Conservation (phyloP, 2,888 invertebrate genomes). For the Pandemis heparana region DNA sequence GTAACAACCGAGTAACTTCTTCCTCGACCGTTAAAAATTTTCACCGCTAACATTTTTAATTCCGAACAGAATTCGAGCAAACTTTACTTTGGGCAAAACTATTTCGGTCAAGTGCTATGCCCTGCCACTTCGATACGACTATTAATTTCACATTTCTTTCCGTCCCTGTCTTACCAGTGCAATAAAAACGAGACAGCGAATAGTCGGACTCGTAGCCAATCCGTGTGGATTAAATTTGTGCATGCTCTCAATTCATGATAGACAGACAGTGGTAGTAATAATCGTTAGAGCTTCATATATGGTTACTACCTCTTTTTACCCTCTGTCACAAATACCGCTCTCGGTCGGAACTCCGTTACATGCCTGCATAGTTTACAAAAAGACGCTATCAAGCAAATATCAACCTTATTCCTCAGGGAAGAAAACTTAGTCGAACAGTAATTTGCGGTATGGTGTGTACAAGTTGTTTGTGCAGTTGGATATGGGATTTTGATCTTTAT, state of each 20-base stretch:
- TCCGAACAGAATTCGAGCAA: not conserved
- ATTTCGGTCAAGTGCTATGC: not conserved
- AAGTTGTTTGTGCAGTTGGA: slow-evolving; percentile 33
- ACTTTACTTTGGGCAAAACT: not conserved
- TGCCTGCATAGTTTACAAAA: slow-evolving; percentile 43
- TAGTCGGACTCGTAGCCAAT: not conserved
- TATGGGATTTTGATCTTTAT: slow-evolving; percentile 23
- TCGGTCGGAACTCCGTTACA: slow-evolving; percentile 70
- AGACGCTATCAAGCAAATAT: slow-evolving; percentile 35
- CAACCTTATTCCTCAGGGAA: slow-evolving; percentile 24
- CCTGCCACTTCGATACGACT: not conserved
- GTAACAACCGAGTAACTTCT: too few relatives aligned
- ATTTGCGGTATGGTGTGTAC: not conserved
- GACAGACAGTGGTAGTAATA: slow-evolving; percentile 62
- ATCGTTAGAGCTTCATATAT: slow-evolving; percentile 69
- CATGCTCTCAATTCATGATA: slow-evolving; percentile 10
- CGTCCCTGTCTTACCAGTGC: not conserved
- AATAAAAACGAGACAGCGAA: not conserved
- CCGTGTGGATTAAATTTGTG: slow-evolving; percentile 1
- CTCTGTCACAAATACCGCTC: slow-evolving; percentile 65
- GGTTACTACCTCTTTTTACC: slow-evolving; percentile 69
- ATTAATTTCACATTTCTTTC: not conserved
- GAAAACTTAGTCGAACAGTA: not conserved
- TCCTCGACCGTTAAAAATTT: too few relatives aligned
- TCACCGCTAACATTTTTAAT: too few relatives aligned